phyloP scores from a whole-genome alignment of 1,140 invertebrate genomes.

The Drosophila albomicans region DNA sequence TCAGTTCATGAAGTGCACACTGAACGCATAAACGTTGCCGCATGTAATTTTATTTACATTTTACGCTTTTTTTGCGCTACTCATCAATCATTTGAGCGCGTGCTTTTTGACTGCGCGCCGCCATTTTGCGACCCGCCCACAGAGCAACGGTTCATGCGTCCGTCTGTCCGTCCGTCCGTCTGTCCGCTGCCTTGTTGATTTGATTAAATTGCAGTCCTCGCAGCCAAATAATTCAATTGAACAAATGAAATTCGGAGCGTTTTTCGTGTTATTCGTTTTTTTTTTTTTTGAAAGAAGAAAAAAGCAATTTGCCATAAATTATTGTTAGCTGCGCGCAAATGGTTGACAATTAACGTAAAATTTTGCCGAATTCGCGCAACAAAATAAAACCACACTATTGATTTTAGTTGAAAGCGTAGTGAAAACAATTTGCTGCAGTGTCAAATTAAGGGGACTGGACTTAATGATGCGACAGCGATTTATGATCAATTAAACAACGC shows the following conservation, averaged over 20 bases:
- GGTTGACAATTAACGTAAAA: conserved; percentile 9
- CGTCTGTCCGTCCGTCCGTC: conserved; percentile 18
- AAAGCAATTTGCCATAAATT: conserved; percentile 30
- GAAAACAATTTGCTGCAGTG: background rate
- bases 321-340: conserved; percentile 2
- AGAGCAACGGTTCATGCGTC: background rate
- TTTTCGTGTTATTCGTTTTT: background rate
- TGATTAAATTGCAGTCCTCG: conserved; percentile 27
- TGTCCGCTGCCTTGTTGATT: conserved; percentile 24
- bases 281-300: background rate
- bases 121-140: conserved; percentile 49
- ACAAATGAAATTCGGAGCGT: conserved; percentile 35
- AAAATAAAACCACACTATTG: conserved; percentile 5
- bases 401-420: background rate
- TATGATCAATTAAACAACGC: no score
- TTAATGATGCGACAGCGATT: no score
- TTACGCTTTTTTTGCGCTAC: background rate
- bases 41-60: conserved; percentile 33
- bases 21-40: background rate
- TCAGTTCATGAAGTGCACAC: background rate
- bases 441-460: background rate
- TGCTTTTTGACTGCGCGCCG: conserved; percentile 27
- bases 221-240: conserved; percentile 43
- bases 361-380: background rate
- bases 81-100: conserved; percentile 39